Conservation (phyloP, 2,888 invertebrate species). For the Tenthredo notha region DNA sequence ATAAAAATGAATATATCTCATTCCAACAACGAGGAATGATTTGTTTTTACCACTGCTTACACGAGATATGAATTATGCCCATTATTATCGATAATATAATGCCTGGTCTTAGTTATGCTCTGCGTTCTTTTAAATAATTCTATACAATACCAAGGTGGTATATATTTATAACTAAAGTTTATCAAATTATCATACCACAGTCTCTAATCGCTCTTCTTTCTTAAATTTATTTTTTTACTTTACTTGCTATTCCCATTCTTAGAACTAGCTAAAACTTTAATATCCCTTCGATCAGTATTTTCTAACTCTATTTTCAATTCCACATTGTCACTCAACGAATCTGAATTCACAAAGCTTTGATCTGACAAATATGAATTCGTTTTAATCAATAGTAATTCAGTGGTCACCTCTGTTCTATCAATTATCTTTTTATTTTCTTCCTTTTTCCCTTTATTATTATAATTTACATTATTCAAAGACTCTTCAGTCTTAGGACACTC, state of each 20-base stretch:
- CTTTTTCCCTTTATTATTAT: constrained; percentile 46
- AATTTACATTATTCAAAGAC: constrained; percentile 10
- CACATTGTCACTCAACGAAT: constrained; percentile 61
- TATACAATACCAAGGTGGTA: not conserved
- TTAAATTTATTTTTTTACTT: not conserved
- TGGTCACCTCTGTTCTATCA: not conserved
- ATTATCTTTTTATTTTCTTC: not conserved
- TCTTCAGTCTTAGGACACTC: constrained; percentile 26
- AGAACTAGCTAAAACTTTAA: not conserved
- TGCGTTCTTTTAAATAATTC: not conserved
- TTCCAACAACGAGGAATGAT: not conserved
- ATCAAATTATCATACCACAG: not conserved
- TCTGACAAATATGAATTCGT: constrained; percentile 67
- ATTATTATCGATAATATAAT: not conserved
- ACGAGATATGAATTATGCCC: not conserved
- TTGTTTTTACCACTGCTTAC: not conserved
- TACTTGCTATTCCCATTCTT: constrained; percentile 29
- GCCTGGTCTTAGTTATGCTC: not conserved
- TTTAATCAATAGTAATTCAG: constrained; percentile 62
- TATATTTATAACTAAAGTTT: not conserved
- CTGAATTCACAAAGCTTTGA: constrained; percentile 65
- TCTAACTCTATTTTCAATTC: constrained; percentile 9
- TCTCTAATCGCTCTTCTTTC: not conserved
- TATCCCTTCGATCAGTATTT: not conserved
- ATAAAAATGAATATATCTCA: not conserved